Base-by-base conservation (phyloP, 2,113 vertebrate species). In the Micromys minutus region DNA sequence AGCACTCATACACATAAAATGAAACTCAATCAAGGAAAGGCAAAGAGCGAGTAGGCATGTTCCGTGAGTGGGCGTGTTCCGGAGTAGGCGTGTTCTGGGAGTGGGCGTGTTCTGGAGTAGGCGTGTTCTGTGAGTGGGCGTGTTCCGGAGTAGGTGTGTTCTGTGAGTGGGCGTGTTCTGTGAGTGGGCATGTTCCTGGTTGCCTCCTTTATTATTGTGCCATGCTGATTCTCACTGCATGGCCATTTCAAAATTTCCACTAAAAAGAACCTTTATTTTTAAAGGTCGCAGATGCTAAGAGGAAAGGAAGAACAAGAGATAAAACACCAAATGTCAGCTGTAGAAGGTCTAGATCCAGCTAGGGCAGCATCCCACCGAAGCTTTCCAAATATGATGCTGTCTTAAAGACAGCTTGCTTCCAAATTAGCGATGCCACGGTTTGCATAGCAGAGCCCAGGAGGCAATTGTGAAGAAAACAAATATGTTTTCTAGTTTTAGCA, bases 181-280 rank as follows among this genome's bases (percentile, higher is more conserved):
- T 52, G 50, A 52, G 50, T 52, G 50, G 50, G 50, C 92, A 29
- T 94, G 19, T 71, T 88, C 79, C 65, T 13, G 7, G 12, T 52
- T 89, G 36, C 55, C 90, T 91, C 63, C 5, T 74, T 91, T 83
- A 39, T 65, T 72, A 77, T 42, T 79, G n/a, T 76, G 31, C 69
- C 19, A 3, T 36, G 21, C 75, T 72, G 57, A 34, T 26, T 85
- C 17, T 17, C 3, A 57, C 8, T 50, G 21, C 13, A 24, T 74
- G 84, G 72, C 86, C 93, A 65, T 87, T 77, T 91, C 87, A 84
- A 91, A 96, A 74, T 34, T 87, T 72, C 90, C 57, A 29, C 7
- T n/a, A 29, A 96, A 89, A 75, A 67, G 79, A 57, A 92, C 95
- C 4, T 92, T 92, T 91, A 75, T 87, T 95, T 95, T 88, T 79